Conservation (phyloP, 1,140 invertebrate species). For the Drosophila subobscura region DNA sequence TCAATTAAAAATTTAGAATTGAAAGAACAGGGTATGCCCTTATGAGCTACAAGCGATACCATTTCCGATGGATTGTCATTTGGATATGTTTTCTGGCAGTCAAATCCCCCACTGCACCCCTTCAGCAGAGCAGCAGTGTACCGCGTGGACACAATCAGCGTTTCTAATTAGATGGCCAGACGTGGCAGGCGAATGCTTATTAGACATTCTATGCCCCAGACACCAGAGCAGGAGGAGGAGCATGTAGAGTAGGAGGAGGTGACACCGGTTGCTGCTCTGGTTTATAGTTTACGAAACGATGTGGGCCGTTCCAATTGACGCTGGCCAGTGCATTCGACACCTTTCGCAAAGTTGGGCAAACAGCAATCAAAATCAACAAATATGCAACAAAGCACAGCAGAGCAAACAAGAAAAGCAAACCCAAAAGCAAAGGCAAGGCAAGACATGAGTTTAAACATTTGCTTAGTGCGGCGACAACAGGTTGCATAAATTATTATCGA, state of each 20-base stretch:
- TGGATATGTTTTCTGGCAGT: too few species aligned
- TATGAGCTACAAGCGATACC: too few species aligned
- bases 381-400: slow-evolving; percentile 16
- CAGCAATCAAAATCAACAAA: slow-evolving; percentile 30
- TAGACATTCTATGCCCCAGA: slow-evolving; percentile 41
- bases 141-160: slow-evolving; percentile 45
- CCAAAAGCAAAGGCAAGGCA: slow-evolving; percentile 35
- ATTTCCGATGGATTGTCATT: too few species aligned
- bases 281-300: slow-evolving; percentile 44
- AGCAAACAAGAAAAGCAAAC: slow-evolving; percentile 42
- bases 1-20: too few species aligned
- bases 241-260: not conserved
- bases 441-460: slow-evolving; percentile 62
- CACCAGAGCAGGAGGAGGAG: not conserved
- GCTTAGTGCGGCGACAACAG: slow-evolving; percentile 51
- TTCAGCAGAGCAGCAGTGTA: too few species aligned
- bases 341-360: slow-evolving; percentile 53
- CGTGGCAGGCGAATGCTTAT: slow-evolving; percentile 23
- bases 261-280: slow-evolving; percentile 29
- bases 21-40: too few species aligned
- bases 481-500: slow-evolving; percentile 74
- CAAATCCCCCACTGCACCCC: too few species aligned
- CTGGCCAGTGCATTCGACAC: slow-evolving; percentile 34
- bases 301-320: slow-evolving; percentile 47
- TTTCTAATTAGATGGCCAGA: slow-evolving; percentile 73